phyloP scores from a whole-genome alignment of 2,113 vertebrate species.

The Alexandromys fortis region DNA sequence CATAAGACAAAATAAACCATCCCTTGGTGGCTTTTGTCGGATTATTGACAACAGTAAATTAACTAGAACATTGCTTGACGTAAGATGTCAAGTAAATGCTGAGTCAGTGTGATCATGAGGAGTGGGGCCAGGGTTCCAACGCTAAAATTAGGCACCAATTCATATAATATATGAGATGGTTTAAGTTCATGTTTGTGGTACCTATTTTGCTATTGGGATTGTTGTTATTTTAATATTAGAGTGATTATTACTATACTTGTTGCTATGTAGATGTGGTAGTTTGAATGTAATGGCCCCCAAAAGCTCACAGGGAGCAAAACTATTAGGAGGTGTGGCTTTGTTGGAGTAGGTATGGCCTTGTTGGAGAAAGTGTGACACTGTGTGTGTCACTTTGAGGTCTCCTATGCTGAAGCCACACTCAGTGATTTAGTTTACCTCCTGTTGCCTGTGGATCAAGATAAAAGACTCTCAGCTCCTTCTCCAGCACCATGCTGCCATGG shows the following conservation, averaged over 20 bases:
- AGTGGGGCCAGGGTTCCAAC: not conserved
- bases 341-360: too few relatives aligned
- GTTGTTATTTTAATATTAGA: slow-evolving; percentile 3
- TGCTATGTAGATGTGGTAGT: not conserved
- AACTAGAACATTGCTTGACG: not conserved
- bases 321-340: too few relatives aligned
- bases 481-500: too few relatives aligned
- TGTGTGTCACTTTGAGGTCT: too few relatives aligned
- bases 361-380: too few relatives aligned
- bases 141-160: not conserved
- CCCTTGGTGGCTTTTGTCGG: not conserved
- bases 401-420: too few relatives aligned
- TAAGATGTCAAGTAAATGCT: not conserved
- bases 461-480: too few relatives aligned
- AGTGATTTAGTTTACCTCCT: too few relatives aligned
- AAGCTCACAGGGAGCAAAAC: too few relatives aligned
- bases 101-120: not conserved
- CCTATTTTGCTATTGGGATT: not conserved
- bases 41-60: not conserved
- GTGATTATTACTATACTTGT: slow-evolving; percentile 24
- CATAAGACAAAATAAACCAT: not conserved
- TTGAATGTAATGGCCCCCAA: too few relatives aligned
- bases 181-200: not conserved
- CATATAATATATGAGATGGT: not conserved
- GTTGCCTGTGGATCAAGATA: too few relatives aligned